phyloP scores from a whole-genome alignment of 2,797 vertebrate genomes.

The Ara ararauna region DNA sequence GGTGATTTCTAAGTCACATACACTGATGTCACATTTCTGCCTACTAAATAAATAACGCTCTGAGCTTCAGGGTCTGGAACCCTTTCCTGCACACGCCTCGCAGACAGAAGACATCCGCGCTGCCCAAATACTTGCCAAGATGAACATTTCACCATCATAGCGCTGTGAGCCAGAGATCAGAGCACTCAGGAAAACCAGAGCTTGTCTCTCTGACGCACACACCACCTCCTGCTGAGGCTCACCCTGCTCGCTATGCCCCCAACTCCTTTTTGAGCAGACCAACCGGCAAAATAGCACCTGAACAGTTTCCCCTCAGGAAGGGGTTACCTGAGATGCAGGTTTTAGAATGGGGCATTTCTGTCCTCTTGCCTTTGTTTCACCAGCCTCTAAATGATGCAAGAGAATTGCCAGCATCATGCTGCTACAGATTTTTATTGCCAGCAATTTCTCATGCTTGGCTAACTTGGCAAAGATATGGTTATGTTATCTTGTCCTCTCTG shows the following conservation, averaged over 20 bases:
- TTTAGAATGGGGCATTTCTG: background rate
- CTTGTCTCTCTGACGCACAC: background rate
- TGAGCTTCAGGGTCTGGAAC: background rate
- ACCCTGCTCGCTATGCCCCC: background rate
- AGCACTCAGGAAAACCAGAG: background rate
- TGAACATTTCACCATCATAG: background rate
- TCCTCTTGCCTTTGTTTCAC: background rate
- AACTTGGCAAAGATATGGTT: background rate
- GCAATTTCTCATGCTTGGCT: conserved; percentile 53
- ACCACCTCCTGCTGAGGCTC: background rate
- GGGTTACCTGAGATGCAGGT: background rate
- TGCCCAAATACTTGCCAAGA: background rate
- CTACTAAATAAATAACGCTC: background rate
- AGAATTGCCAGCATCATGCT: conserved; percentile 11
- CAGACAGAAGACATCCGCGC: background rate
- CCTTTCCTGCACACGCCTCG: background rate
- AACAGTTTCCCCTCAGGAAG: background rate
- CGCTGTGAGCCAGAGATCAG: background rate
- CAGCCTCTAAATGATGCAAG: background rate
- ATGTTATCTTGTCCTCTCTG: background rate
- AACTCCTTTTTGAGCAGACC: background rate
- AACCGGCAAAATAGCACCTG: background rate
- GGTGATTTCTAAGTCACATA: background rate
- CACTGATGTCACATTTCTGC: background rate
- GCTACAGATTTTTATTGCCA: conserved; percentile 13